These are phyloP conservation scores for Allacma fusca DNA, from an alignment of 2,888 invertebrate genomes.

Conservation along the genomic window DNA sequence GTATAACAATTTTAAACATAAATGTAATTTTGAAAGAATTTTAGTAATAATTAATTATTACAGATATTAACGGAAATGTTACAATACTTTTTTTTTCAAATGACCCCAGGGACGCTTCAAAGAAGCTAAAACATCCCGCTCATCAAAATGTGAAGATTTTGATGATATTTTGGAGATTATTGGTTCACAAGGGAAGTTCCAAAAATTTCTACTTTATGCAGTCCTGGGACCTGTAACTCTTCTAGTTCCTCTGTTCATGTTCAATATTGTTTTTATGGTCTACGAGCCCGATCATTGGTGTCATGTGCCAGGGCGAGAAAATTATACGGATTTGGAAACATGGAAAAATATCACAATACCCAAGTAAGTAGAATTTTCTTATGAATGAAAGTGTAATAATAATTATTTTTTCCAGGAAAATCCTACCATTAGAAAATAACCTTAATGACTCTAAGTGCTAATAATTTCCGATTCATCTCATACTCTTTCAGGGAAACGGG, in stretches of 20 bases:
- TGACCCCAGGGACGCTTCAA: too few relatives aligned
- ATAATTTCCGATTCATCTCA: neutral
- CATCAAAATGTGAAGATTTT: slow-evolving; percentile 65
- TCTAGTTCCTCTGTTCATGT: slow-evolving; percentile 67
- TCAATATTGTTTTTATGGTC: slow-evolving; percentile 69
- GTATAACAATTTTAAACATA: too few relatives aligned
- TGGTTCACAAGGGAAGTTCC: slow-evolving; percentile 69
- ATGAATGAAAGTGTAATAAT: too few relatives aligned
- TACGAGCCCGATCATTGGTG: slow-evolving; percentile 70
- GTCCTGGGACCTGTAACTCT: slow-evolving; percentile 65
- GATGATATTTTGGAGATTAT: slow-evolving; percentile 68
- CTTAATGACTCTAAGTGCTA: too few relatives aligned
- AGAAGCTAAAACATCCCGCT: slow-evolving; percentile 7
- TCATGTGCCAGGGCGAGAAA: slow-evolving; percentile 67
- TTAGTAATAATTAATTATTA: too few relatives aligned
- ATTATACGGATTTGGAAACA: slow-evolving; percentile 65
- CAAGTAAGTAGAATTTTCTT: slow-evolving; percentile 63
- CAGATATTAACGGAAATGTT: too few relatives aligned
- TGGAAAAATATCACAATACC: slow-evolving; percentile 70
- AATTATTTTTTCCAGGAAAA: too few relatives aligned
- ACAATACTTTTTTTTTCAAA: too few relatives aligned
- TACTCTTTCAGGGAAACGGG: slow-evolving; percentile 42
- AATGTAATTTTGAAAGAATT: too few relatives aligned
- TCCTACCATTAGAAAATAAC: too few relatives aligned
- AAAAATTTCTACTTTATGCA: slow-evolving; percentile 68